Conservation (phyloP, 2,888 invertebrate genomes). For the Geophilus truncorum region DNA sequence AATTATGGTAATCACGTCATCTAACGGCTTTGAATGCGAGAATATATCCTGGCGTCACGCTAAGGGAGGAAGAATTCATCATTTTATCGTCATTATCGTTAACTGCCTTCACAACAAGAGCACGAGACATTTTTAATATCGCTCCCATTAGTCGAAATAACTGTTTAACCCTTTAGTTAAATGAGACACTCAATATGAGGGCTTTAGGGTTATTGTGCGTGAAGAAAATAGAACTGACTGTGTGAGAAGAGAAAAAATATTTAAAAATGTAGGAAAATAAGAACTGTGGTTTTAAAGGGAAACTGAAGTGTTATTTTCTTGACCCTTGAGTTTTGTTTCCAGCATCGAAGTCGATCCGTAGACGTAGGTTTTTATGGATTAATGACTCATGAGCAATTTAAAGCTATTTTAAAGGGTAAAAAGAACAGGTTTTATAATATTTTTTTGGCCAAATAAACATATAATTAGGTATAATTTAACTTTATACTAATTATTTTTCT, state of each 20-base stretch:
- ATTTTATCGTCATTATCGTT: slow-evolving; percentile 1
- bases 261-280: too few relatives aligned
- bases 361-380: not conserved
- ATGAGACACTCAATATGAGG: not conserved
- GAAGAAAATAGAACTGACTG: not conserved
- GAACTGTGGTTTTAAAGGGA: not conserved
- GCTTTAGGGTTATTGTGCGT: not conserved
- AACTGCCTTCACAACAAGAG: not conserved
- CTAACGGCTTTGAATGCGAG: not conserved
- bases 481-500: not conserved
- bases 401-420: not conserved
- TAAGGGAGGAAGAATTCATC: not conserved
- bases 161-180: not conserved
- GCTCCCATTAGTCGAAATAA: not conserved
- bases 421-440: not conserved
- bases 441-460: not conserved
- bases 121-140: not conserved
- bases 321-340: not conserved
- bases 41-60: not conserved
- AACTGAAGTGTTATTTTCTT: not conserved
- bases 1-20: not conserved
- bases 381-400: not conserved
- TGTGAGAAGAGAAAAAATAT: too few relatives aligned
- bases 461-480: not conserved
- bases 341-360: not conserved